Evolutionary conservation across 1,140 invertebrate genomes (phyloP).

Genomic region (Temnothorax longispinosus): DNA sequence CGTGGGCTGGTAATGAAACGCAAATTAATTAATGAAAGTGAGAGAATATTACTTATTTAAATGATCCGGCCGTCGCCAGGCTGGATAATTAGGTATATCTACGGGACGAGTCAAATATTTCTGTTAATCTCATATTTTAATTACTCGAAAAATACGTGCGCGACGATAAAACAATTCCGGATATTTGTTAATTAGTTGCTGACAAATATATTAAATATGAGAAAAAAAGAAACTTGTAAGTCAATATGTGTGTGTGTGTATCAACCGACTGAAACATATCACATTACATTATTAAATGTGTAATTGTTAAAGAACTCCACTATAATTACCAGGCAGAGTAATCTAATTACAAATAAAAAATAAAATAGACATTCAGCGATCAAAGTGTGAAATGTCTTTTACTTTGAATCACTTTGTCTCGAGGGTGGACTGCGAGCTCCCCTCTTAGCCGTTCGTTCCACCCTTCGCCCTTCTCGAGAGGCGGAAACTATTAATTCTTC

Average conservation of each 20-base stretch:
- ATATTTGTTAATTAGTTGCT: slow-evolving; percentile 47
- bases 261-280: neutral
- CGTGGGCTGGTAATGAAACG: slow-evolving; percentile 13
- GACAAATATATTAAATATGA: slow-evolving; percentile 6
- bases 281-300: neutral
- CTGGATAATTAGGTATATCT: slow-evolving; percentile 28
- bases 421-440: neutral
- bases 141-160: slow-evolving; percentile 39
- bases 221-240: neutral
- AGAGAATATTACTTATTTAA: slow-evolving; percentile 58
- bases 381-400: neutral
- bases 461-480: neutral
- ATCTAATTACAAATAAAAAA: neutral
- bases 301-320: neutral
- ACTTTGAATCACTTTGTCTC: slow-evolving; percentile 4
- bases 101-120: slow-evolving; percentile 28
- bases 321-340: neutral
- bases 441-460: slow-evolving; percentile 21
- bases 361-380: neutral
- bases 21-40: slow-evolving; percentile 54
- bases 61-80: neutral
- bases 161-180: slow-evolving; percentile 32
- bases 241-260: neutral
- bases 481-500: slow-evolving; percentile 51
- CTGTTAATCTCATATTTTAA: slow-evolving; percentile 45